A percentile compares a stretch with the other conserved stretches of the same genome.
These are phyloP conservation scores for Palaemon carinicauda DNA, from an alignment of 1,140 invertebrate genomes.

Conservation along the genomic window DNA sequence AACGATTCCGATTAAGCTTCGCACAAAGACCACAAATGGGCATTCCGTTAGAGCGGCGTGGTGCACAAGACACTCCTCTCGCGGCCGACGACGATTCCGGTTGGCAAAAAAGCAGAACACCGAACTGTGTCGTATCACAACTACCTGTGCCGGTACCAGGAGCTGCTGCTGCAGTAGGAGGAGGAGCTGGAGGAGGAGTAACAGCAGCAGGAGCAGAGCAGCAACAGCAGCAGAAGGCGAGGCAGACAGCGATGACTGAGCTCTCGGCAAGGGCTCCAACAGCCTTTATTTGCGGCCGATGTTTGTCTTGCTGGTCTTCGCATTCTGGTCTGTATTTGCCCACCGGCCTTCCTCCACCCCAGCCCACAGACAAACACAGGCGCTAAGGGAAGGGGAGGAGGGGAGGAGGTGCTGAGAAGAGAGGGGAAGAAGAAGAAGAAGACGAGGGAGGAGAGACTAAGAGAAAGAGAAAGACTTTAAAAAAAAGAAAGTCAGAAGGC, in stretches of 20 bases:
- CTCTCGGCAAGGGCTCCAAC: constrained; percentile 2
- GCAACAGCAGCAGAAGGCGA: not conserved
- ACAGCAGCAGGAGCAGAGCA: not conserved
- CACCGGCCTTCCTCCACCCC: constrained; percentile 26
- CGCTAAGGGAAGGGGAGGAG: not conserved
- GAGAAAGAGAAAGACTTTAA: not conserved
- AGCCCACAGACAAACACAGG: constrained; percentile 27
- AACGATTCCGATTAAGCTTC: no score
- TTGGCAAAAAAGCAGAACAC: no score
- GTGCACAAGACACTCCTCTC: no score
- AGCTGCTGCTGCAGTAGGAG: not conserved
- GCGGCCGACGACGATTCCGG: no score
- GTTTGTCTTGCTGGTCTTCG: constrained; percentile 39
- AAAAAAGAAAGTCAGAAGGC: not conserved
- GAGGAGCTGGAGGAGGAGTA: not conserved
- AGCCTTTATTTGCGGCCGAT: constrained; percentile 33
- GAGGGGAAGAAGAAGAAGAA: not conserved
- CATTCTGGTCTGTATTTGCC: constrained; percentile 36
- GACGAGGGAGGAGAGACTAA: not conserved
- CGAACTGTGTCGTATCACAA: no score
- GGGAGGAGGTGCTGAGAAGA: not conserved
- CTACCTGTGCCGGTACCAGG: not conserved
- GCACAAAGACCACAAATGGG: no score
- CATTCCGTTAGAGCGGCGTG: no score
- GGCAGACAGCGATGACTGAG: constrained; percentile 8